phyloP scores from a whole-genome alignment of 2,113 vertebrate species.

The Dicaeum eximium region DNA sequence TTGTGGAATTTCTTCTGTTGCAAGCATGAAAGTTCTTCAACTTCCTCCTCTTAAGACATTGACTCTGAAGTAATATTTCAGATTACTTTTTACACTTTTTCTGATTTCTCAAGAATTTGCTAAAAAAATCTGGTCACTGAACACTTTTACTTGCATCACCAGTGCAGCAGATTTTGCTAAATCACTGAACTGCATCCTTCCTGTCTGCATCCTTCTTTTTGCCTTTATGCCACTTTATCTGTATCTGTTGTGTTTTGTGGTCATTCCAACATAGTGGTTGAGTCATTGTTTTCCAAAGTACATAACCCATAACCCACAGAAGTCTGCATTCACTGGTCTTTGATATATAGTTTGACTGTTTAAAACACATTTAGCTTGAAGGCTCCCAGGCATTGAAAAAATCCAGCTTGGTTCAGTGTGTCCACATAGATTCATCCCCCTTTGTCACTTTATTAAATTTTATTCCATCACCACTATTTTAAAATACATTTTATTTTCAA shows the following conservation, averaged over 20 bases:
- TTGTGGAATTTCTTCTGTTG: neutral
- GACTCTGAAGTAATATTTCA: neutral
- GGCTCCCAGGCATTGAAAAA: neutral
- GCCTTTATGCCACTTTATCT: neutral
- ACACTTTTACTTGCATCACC: neutral
- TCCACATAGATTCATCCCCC: neutral
- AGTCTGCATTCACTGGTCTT: neutral
- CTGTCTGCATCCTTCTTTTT: neutral
- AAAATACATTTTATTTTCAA: neutral
- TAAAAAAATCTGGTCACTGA: neutral
- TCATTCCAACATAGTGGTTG: neutral
- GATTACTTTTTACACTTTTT: neutral
- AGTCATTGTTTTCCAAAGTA: neutral
- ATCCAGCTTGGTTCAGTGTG: neutral
- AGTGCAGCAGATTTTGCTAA: neutral
- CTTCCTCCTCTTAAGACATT: neutral
- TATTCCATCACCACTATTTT: neutral
- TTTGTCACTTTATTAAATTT: neutral
- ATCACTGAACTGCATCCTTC: neutral
- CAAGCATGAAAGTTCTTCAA: neutral
- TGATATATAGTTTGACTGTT: neutral
- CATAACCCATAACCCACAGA: neutral
- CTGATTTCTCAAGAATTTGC: neutral
- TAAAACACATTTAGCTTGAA: neutral
- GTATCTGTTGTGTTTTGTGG: neutral